A percentile compares a stretch with the other conserved stretches of the same genome.
Conservation (phyloP, 2,888 invertebrate species). For the Orthosia gracilis region DNA sequence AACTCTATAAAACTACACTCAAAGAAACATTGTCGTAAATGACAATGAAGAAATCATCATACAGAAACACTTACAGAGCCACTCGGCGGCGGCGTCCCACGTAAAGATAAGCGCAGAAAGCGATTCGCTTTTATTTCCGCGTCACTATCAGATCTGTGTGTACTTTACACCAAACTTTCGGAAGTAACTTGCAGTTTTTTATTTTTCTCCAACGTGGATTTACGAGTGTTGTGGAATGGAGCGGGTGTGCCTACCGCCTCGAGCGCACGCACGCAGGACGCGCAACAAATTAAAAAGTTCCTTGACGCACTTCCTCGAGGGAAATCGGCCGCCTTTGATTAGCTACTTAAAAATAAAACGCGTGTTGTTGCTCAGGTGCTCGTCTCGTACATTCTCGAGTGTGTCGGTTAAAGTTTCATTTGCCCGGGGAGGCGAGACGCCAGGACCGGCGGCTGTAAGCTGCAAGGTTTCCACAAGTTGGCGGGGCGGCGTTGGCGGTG, state of each 20-base stretch:
- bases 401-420: constrained; percentile 33
- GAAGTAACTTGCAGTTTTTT: constrained; percentile 52
- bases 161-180: constrained; percentile 31
- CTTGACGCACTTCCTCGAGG: constrained; percentile 49
- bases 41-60: constrained; percentile 30
- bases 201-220: constrained; percentile 38
- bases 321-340: constrained; percentile 58
- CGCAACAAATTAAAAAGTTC: constrained; percentile 44
- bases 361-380: constrained; percentile 27
- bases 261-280: constrained; percentile 12
- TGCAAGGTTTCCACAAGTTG: constrained; percentile 2
- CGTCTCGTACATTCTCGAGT: not conserved
- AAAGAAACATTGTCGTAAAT: constrained; percentile 32
- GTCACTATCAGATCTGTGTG: constrained; percentile 46
- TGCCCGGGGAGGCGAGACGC: not conserved
- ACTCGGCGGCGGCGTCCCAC: not conserved
- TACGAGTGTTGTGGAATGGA: constrained; percentile 28
- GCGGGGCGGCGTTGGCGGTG: no score
- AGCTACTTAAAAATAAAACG: constrained; percentile 55
- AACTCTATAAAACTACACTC: constrained; percentile 24
- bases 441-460: not conserved
- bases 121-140: constrained; percentile 35
- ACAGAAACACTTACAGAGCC: constrained; percentile 15
- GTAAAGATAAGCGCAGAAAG: constrained; percentile 38
- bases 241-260: not conserved